A percentile compares a stretch with the other conserved stretches of the same genome.
Conservation (phyloP, 2,797 vertebrate genomes). For the Pogoniulus pusillus region DNA sequence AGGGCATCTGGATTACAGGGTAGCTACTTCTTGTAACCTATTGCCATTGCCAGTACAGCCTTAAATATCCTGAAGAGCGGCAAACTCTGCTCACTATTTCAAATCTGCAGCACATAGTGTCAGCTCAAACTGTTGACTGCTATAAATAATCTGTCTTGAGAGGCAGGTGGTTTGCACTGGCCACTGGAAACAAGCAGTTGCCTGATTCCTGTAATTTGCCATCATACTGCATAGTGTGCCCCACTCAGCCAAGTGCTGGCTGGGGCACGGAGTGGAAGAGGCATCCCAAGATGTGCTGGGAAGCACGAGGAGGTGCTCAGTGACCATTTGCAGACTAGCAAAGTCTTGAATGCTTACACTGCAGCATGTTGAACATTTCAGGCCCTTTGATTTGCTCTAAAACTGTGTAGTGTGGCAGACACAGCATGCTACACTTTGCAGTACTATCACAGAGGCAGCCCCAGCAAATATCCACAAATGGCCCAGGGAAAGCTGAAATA, state of each 20-base stretch:
- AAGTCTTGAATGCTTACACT: background rate
- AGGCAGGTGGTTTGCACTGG: background rate
- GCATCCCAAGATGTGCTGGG: background rate
- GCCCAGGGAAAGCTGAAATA: background rate
- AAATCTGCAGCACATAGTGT: background rate
- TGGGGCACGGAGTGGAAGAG: background rate
- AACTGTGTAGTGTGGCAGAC: background rate
- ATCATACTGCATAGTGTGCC: fast-evolving
- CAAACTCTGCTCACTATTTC: background rate
- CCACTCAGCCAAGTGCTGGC: background rate
- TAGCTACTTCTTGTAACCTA: background rate
- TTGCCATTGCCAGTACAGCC: background rate
- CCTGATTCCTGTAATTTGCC: background rate
- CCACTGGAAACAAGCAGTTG: background rate
- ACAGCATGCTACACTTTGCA: background rate
- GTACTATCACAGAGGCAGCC: background rate
- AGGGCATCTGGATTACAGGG: background rate
- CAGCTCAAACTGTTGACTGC: background rate
- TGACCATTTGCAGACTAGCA: background rate
- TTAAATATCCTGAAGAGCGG: background rate
- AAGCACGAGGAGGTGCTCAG: background rate
- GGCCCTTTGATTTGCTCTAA: background rate
- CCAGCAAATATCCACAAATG: background rate
- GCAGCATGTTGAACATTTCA: background rate
- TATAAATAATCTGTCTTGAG: background rate